These are phyloP conservation scores for Epinephelus coioides DNA, from an alignment of 2,797 vertebrate species.

Conservation along the genomic window DNA sequence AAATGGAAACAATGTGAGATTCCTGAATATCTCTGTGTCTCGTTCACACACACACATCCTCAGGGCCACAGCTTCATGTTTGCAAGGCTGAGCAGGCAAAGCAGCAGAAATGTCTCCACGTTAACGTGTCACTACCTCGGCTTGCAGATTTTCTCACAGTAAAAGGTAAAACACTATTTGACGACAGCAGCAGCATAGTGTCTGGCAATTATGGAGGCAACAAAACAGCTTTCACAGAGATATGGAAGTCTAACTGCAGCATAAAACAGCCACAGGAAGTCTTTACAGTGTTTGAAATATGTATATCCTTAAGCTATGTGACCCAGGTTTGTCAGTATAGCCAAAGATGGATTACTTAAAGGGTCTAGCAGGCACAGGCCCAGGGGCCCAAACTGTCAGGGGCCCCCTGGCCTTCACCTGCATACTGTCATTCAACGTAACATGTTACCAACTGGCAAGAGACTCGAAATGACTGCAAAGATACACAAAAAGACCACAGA, in stretches of 20 bases:
- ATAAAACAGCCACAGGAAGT: conserved; percentile 25
- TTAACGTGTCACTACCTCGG: conserved; percentile 42
- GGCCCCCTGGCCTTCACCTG: not conserved
- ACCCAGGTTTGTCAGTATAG: too few relatives aligned
- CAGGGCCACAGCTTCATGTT: conserved; percentile 21
- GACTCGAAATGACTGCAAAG: too few relatives aligned
- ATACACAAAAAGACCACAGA: too few relatives aligned
- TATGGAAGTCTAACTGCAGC: conserved; percentile 18
- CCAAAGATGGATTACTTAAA: too few relatives aligned
- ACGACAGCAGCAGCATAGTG: conserved; percentile 25
- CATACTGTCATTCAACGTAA: too few relatives aligned
- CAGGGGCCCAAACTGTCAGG: too few relatives aligned
- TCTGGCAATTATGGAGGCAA: conserved; percentile 53
- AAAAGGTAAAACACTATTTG: conserved; percentile 21
- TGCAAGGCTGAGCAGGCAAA: conserved; percentile 45
- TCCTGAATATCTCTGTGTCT: conserved; percentile 18
- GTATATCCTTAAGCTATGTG: too few relatives aligned
- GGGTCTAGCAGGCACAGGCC: too few relatives aligned
- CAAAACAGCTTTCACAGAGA: conserved; percentile 47
- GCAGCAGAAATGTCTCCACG: conserved; percentile 27
- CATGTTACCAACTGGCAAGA: too few relatives aligned
- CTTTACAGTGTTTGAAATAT: conserved; percentile 16
- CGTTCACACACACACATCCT: conserved; percentile 11
- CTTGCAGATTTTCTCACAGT: conserved; percentile 39
- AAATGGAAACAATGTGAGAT: conserved; percentile 65